phyloP scores from a whole-genome alignment of 2,888 invertebrate species.

The Stenchaetothrips biformis region DNA sequence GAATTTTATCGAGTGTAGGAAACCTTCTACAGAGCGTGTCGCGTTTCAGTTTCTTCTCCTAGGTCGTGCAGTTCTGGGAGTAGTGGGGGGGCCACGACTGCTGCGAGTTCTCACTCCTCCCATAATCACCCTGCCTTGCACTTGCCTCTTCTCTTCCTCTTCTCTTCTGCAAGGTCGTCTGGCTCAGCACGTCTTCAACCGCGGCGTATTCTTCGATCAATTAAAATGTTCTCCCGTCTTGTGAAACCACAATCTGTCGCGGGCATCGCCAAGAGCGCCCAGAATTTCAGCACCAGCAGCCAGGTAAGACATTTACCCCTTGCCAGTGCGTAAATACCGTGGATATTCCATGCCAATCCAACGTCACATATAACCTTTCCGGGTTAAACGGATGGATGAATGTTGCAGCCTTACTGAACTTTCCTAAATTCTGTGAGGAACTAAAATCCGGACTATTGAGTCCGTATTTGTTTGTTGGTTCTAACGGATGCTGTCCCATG shows the following conservation, averaged over 20 bases:
- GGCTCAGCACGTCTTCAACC: not conserved
- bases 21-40: too few species aligned
- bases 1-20: not conserved
- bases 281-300: conserved; percentile 56
- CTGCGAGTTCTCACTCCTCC: not conserved
- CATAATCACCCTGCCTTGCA: not conserved
- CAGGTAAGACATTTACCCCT: conserved; percentile 47
- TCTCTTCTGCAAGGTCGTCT: conserved; percentile 12
- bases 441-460: too few species aligned
- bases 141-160: conserved; percentile 18
- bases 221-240: conserved; percentile 59
- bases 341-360: not conserved
- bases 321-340: conserved; percentile 22
- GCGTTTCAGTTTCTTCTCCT: not conserved
- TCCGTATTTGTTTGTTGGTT: too few species aligned
- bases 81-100: not conserved
- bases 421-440: too few species aligned
- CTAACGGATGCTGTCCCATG: too few species aligned
- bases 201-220: not conserved
- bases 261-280: conserved; percentile 51
- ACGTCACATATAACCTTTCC: conserved; percentile 17
- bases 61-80: too few species aligned
- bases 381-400: not conserved
- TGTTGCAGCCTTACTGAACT: not conserved
- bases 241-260: conserved; percentile 52